phyloP scores from a whole-genome alignment of 2,888 invertebrate species.

The Drosophila pseudotalamancana region DNA sequence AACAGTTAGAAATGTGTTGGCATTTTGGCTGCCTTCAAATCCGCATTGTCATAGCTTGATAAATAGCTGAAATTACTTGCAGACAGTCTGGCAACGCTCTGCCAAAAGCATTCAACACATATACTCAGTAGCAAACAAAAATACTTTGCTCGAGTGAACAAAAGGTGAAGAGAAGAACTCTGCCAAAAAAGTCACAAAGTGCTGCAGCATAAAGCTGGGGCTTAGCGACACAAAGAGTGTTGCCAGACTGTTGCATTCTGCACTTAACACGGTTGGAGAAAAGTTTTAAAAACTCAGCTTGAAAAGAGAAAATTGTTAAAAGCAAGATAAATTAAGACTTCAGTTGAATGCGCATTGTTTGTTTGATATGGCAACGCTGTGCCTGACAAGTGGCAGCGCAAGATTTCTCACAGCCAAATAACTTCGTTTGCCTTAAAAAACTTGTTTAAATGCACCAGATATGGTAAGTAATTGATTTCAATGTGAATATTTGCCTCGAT shows the following conservation, averaged over 20 bases:
- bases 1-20: constrained; percentile 39
- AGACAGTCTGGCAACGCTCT: constrained; percentile 33
- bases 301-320: background rate
- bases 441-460: too few relatives aligned
- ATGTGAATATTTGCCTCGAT: background rate
- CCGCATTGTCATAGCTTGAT: constrained; percentile 75
- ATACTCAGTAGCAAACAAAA: constrained; percentile 10
- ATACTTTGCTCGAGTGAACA: constrained; percentile 2
- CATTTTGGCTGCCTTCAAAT: constrained; percentile 60
- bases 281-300: background rate
- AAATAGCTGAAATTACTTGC: constrained; percentile 71
- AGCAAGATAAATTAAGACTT: background rate
- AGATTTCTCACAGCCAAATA: too few relatives aligned
- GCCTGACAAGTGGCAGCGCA: background rate
- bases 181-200: constrained; percentile 1
- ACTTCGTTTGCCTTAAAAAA: too few relatives aligned
- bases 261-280: background rate
- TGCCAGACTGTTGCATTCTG: constrained; percentile 11
- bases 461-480: too few relatives aligned
- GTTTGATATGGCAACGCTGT: background rate
- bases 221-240: constrained; percentile 1
- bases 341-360: background rate
- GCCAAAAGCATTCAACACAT: constrained; percentile 16
- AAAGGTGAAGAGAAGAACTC: background rate
- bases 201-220: background rate